phyloP scores from a whole-genome alignment of 2,113 vertebrate genomes.

The Girardinichthys multiradiatus region DNA sequence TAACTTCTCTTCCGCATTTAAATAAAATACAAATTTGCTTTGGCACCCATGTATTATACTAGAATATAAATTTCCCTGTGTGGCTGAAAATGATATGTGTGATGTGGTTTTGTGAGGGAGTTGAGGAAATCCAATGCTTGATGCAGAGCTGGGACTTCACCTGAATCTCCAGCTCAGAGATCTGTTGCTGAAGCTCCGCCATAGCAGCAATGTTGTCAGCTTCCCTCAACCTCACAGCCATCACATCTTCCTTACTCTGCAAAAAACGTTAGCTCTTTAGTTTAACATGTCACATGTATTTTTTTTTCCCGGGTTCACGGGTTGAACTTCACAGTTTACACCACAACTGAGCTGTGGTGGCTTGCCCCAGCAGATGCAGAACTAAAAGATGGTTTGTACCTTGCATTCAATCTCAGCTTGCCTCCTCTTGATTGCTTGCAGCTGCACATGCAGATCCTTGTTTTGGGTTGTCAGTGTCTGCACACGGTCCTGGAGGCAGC shows the following conservation, averaged over 20 bases:
- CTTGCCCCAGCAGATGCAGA: not conserved
- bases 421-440: conserved; percentile 90
- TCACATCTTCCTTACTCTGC: conserved; percentile 97
- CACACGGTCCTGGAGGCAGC: conserved; percentile 83
- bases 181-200: conserved; percentile 95
- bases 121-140: conserved; percentile 1
- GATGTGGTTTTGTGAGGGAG: conserved; percentile 23
- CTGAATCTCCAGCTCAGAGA: conserved; percentile 98
- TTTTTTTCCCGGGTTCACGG: not conserved
- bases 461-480: conserved; percentile 89
- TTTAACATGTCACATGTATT: not conserved
- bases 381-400: conserved; percentile 73
- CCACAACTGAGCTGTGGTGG: not conserved
- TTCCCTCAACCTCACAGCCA: conserved; percentile 95
- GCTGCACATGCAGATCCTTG: conserved; percentile 86
- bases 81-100: not conserved
- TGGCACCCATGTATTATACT: not conserved
- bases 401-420: conserved; percentile 97
- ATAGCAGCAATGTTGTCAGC: conserved; percentile 96
- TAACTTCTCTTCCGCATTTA: conserved; percentile 1
- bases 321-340: not conserved
- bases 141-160: conserved; percentile 71
- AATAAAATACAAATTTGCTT: not conserved
- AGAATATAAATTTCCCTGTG: not conserved
- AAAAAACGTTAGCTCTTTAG: conserved; percentile 12